Conservation (phyloP, 92 coral and sea anemone genomes). For the Isaurus tuberculatus region DNA sequence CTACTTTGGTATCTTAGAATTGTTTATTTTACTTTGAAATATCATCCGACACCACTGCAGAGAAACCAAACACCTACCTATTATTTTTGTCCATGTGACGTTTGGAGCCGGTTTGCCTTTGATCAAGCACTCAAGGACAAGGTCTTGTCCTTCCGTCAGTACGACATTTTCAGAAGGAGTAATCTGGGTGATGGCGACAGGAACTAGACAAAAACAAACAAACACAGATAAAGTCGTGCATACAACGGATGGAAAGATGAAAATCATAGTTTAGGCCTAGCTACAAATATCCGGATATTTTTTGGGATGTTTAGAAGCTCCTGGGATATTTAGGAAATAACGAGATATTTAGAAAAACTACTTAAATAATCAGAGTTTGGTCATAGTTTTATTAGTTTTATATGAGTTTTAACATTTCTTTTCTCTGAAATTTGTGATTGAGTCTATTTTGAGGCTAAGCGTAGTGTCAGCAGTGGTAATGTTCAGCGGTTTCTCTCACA, state of each 20-base stretch:
- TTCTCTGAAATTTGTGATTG: too few species aligned
- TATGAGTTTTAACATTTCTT: too few species aligned
- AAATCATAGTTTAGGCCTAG: not conserved
- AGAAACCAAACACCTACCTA: not conserved
- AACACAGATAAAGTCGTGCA: not conserved
- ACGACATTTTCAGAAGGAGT: not conserved
- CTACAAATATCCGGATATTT: too few species aligned
- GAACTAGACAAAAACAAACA: not conserved
- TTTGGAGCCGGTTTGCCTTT: conserved; percentile 36
- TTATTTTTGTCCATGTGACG: conserved; percentile 32
- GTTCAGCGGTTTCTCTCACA: too few species aligned
- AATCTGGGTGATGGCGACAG: conserved; percentile 13
- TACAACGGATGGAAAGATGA: not conserved
- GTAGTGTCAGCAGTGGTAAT: too few species aligned
- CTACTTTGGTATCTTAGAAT: not conserved
- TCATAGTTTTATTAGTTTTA: too few species aligned
- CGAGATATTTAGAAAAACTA: too few species aligned
- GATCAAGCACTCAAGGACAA: conserved; percentile 28
- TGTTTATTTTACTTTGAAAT: not conserved
- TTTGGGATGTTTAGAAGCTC: too few species aligned
- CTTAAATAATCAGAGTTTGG: too few species aligned
- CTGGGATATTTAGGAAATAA: too few species aligned
- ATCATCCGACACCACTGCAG: not conserved
- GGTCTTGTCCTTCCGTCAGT: conserved; percentile 28
- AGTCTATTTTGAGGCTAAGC: too few species aligned